Base-by-base conservation (phyloP, 2,113 vertebrate genomes). In the Prinia subflava region DNA sequence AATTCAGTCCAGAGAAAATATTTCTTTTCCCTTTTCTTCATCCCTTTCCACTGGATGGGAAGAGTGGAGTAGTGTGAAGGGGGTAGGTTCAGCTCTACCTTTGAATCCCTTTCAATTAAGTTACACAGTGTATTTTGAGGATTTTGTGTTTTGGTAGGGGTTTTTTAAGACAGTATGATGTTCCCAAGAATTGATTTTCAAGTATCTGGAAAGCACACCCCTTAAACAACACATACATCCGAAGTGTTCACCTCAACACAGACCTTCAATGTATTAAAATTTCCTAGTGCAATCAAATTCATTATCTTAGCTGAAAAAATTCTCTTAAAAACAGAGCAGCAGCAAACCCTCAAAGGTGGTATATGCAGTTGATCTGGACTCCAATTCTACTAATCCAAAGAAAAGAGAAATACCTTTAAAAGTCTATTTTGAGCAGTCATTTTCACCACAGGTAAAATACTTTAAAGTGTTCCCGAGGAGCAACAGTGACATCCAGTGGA, bases 401-500 rank as follows among this genome's bases (percentile, higher is more conserved):
- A 13, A 46, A 15, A 52, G 12, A 89, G 28, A 90, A 94, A 82
- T 46, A 53, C 13, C 27, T 86, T 33, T 68, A 39, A 37, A 71
- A 83, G 21, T 41, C 57, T 70, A 10, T 60, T 77, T 57, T 5
- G 4, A 92, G 62, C 4, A 79, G 35, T 75, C 33, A 74, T 95
- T 82, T 74, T 85, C 53, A 62, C 37, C 39, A 49, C 78, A 93
- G 94, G 94, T 95, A 73, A 89, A 83, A 12, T 31, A 75, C 39
- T 92, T 90, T 9, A 22, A 59, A 17, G 44, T 24, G 17, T 31
- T 95, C 92, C 46, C 11, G 27, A 59, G 97, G 94, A 95, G 63
- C 75, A 93, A 96, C 92, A 97, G 96, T 63, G 81, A 95, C 96
- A 96, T 92, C 97, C 97, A 96, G 96, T 64, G 90, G 94, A 96